Evolutionary conservation across 2,113 vertebrate species (phyloP).

Genomic region (Pseudorectes ferrugineus): DNA sequence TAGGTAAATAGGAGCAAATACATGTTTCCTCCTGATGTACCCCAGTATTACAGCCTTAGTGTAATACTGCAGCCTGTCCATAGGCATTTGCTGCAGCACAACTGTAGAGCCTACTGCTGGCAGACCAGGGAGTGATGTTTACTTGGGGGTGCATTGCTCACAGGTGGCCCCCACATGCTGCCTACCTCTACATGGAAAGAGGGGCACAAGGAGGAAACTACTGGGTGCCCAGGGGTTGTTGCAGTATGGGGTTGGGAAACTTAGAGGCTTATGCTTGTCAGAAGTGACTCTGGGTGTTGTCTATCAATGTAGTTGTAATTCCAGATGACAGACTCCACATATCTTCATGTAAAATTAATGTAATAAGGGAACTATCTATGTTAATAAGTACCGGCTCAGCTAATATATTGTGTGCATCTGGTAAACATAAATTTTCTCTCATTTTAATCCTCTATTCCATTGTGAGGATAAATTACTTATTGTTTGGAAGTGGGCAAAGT

Average conservation of each 20-base stretch:
- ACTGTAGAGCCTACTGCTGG: neutral
- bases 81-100: neutral
- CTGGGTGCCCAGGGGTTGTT: neutral
- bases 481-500: neutral
- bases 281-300: neutral
- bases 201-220: neutral
- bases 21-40: neutral
- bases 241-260: neutral
- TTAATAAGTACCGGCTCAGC: neutral
- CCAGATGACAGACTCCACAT: neutral
- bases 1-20: neutral
- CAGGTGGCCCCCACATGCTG: accelerated
- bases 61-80: neutral
- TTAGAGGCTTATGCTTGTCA: neutral
- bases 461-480: neutral
- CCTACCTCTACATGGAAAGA: neutral
- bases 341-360: neutral
- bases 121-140: neutral
- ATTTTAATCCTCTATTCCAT: neutral
- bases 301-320: neutral
- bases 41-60: neutral
- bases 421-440: neutral
- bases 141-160: neutral
- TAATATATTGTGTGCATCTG: neutral
- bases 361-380: neutral